These are phyloP conservation scores for Malacoraja senta DNA, from an alignment of 2,797 vertebrate species.

Conservation along the genomic window DNA sequence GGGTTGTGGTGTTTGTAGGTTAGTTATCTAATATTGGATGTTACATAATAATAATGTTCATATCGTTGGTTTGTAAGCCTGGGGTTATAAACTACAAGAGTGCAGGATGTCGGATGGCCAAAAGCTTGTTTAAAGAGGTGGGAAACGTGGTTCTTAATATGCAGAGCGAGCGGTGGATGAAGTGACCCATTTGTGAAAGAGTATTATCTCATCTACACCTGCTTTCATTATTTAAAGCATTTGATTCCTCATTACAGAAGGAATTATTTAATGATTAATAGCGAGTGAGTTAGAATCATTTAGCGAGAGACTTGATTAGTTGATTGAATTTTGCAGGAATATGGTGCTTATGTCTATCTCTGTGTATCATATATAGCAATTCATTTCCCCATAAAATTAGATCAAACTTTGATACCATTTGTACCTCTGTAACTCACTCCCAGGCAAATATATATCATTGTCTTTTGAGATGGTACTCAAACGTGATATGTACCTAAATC, in stretches of 20 bases:
- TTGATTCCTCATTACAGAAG: neutral
- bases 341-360: neutral
- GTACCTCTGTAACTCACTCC: neutral
- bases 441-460: neutral
- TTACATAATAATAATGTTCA: too few relatives aligned
- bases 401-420: slow-evolving; percentile 7
- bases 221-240: slow-evolving; percentile 26
- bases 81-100: too few relatives aligned
- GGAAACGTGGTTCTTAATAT: neutral
- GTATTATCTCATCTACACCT: neutral
- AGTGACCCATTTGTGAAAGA: slow-evolving; percentile 23
- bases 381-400: neutral
- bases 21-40: too few relatives aligned
- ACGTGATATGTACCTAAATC: neutral
- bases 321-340: neutral
- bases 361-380: neutral
- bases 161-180: neutral
- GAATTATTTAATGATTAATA: slow-evolving; percentile 10
- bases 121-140: too few relatives aligned
- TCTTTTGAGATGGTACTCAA: neutral
- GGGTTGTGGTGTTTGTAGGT: too few relatives aligned
- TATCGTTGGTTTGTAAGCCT: too few relatives aligned
- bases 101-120: too few relatives aligned
- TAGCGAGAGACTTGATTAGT: slow-evolving; percentile 2
- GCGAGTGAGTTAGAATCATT: neutral